Evolutionary conservation across 2,888 invertebrate genomes (phyloP), one percentile per base, ranked within the genome.

Genomic region (Hypomecis atomaria): DNA sequence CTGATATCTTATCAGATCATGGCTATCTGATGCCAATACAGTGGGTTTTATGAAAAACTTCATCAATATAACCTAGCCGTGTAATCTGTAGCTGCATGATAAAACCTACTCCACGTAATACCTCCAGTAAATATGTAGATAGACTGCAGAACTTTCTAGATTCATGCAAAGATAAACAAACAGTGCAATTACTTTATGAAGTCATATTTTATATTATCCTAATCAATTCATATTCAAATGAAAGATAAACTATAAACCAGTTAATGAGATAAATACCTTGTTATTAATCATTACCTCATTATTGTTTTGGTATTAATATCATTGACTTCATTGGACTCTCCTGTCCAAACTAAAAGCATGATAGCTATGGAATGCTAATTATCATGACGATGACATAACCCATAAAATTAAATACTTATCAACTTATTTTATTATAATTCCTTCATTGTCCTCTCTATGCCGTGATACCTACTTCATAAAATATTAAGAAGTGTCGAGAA

Each of bases 1-100:
- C 37, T 62, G 69, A 71, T 78, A 79, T 81, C 81, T 78, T 80
- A 82, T 78, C 78, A 71, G 47, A 82, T 78, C 78, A 71, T 45
- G 44, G 58, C 55, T 72, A 66, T 77, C 73, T 67, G 66, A 71
- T 69, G 65, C 56, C 66, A 73, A 73, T 74, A 71, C 72, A 73
- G 66, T 71, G 64, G 61, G 67, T 66, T 67, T 66, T 49, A 73
- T 69, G 47, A 68, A 55, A 63, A 63, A 60, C 65, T 66, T 66
- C 53, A 69, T 62, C 62, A 71, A 56, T 67, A 71, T 66, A 64
- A 71, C 63, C 49, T 71, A 61, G 62, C 66, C 75, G 70, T 78
- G 6, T 72, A 71, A 77, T 75, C 71, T 69, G 54, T 66, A 13
- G 55, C 57, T 72, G 71, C 72, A 60, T 61, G 59, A 56, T 65